phyloP scores from a whole-genome alignment of 2,888 invertebrate species.

The Drosophila algonquin region DNA sequence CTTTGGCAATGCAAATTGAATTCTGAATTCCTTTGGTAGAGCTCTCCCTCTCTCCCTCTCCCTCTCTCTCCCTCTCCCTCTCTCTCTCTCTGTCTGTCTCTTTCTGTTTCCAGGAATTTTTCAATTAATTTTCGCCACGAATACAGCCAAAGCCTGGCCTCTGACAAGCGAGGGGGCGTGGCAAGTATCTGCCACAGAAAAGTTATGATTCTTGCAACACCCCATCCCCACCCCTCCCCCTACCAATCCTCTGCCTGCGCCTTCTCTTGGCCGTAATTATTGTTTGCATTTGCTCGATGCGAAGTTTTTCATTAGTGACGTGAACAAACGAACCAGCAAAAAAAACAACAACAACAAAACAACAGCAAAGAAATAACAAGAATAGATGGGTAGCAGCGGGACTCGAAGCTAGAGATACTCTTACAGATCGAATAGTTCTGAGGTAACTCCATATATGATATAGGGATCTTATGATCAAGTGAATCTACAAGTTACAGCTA shows the following conservation, averaged over 20 bases:
- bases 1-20: slow-evolving; percentile 31
- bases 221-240: not conserved
- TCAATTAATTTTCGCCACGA: slow-evolving; percentile 56
- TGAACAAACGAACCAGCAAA: slow-evolving; percentile 21
- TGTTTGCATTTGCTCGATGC: slow-evolving; percentile 51
- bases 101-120: slow-evolving; percentile 53
- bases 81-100: not conserved
- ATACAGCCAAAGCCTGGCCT: slow-evolving; percentile 9
- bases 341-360: not conserved
- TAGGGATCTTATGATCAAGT: no score
- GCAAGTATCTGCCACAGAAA: slow-evolving; percentile 8
- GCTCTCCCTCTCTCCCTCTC: not conserved
- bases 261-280: slow-evolving; percentile 36
- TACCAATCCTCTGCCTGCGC: not conserved
- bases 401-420: not conserved
- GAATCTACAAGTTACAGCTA: no score
- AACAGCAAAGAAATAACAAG: not conserved
- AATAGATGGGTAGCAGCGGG: not conserved
- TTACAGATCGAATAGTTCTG: not conserved
- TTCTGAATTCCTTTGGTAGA: slow-evolving; percentile 20
- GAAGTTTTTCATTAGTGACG: slow-evolving; percentile 64
- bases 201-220: slow-evolving; percentile 34
- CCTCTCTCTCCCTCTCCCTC: not conserved
- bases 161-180: not conserved
- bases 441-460: no score